Percentiles rank a stretch among this genome's conserved stretches.
Evolutionary conservation across 2,888 invertebrate species (phyloP).

Genomic region (Cerceris rybyensis): DNA sequence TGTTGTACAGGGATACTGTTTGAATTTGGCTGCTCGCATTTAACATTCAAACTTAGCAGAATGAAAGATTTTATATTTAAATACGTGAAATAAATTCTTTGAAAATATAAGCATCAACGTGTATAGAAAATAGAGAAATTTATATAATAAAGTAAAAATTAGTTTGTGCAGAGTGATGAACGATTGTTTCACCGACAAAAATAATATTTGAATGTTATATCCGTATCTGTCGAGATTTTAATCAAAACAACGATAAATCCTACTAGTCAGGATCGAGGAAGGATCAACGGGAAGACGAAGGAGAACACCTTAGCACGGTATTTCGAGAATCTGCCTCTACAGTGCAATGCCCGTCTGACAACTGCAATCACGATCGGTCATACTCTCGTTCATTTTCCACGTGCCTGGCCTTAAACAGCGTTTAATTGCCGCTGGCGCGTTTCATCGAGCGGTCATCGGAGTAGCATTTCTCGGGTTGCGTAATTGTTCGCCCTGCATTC

Average conservation of each 20-base stretch:
- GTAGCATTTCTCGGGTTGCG: slow-evolving; percentile 27
- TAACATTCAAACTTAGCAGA: too few species aligned
- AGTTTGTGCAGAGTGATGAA: slow-evolving; percentile 17
- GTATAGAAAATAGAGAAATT: too few species aligned
- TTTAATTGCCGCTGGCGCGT: slow-evolving; percentile 57
- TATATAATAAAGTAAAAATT: too few species aligned
- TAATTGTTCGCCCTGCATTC: slow-evolving; percentile 44
- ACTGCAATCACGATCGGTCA: slow-evolving; percentile 54
- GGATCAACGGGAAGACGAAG: neutral
- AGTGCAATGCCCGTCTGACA: slow-evolving; percentile 41
- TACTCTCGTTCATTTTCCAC: slow-evolving; percentile 63
- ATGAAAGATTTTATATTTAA: too few species aligned
- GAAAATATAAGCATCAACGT: too few species aligned
- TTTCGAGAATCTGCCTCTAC: slow-evolving; percentile 41
- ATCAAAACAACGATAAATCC: slow-evolving; percentile 11
- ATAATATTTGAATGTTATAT: neutral
- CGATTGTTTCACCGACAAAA: slow-evolving; percentile 1
- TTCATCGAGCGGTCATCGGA: slow-evolving; percentile 48
- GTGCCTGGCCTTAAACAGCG: slow-evolving; percentile 54
- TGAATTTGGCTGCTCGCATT: too few species aligned
- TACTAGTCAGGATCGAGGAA: slow-evolving; percentile 14
- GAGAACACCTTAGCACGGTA: slow-evolving; percentile 26
- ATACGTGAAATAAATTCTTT: too few species aligned
- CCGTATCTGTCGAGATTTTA: slow-evolving; percentile 10
- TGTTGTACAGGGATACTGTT: too few species aligned